Evolutionary conservation across 1,140 invertebrate genomes (phyloP).

Genomic region (Dinothrombium tinctorium): DNA sequence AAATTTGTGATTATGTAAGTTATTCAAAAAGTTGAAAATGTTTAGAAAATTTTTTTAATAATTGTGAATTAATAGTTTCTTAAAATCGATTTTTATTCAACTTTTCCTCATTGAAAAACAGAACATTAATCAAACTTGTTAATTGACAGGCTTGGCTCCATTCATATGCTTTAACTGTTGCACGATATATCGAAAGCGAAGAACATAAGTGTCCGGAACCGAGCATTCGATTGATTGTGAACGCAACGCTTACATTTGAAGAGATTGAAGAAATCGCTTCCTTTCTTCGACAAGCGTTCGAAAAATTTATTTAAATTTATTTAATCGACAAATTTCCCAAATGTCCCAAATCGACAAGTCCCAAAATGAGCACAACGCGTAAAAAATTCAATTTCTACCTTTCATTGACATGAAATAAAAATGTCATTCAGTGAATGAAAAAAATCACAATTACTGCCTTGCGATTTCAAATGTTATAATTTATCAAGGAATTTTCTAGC

Average conservation of each 20-base stretch:
- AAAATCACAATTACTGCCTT: too few species aligned
- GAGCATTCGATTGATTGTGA: conserved; percentile 19
- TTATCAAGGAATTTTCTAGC: too few species aligned
- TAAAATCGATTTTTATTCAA: neutral
- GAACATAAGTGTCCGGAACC: conserved; percentile 34
- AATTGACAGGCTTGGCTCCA: conserved; percentile 29
- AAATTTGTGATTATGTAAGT: conserved; percentile 4
- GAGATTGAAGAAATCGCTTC: neutral
- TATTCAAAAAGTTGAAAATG: neutral
- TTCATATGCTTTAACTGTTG: conserved; percentile 25
- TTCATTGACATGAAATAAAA: too few species aligned
- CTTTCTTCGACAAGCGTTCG: neutral
- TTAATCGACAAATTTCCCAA: too few species aligned
- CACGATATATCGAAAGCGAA: conserved; percentile 34
- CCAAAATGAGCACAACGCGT: too few species aligned
- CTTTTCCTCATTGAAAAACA: neutral
- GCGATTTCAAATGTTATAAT: too few species aligned
- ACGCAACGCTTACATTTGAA: conserved; percentile 3
- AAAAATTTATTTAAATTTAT: too few species aligned
- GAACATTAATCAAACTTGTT: conserved; percentile 1
- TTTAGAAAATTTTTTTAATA: neutral
- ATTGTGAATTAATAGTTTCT: neutral
- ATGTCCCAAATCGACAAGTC: too few species aligned
- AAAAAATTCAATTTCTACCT: too few species aligned
- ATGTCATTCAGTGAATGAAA: too few species aligned